Base-by-base conservation (phyloP, 2,113 vertebrate genomes). In the Nyctereutes procyonoides region DNA sequence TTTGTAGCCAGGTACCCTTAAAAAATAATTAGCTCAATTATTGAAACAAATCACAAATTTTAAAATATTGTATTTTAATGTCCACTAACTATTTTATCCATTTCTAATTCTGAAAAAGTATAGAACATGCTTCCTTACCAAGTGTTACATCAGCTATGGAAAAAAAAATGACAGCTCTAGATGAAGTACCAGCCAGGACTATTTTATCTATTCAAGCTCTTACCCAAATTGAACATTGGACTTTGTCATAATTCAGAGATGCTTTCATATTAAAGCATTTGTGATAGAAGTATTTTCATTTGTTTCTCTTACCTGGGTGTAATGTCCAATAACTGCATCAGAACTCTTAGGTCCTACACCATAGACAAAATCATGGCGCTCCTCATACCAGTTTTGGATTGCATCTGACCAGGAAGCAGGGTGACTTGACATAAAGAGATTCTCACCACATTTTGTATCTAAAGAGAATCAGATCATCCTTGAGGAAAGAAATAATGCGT, bases 371-470 rank as follows among this genome's bases (percentile, higher is more conserved):
- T 94, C 3, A 1, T 12, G 0, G 0, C 0, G 1, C 71, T 98
- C 96, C 95, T 96, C 15, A 48, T 88, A 83, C 90, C 93, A 98
- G 0, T 0, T 1, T 79, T 98, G 82, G 15, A 96, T 0, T 63
- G 15, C 96, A 3, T 19, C 0, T 62, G 94, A 95, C 95, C 91
- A 96, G 0, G 24, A 8, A 2, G 0, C 0, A 9, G 65, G 43
- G 1, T 0, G 0, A 20, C 4, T 74, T 88, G 95, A 58, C 95
- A 95, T 92, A 4, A 8, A 93, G 10, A 95, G 71, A 87, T 97
- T 98, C 95, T 98, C 96, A 11, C 74, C 89, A 69, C 80, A 96
- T 0, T 0, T 81, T 5, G 38, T 15, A n/a, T 26, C 98, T 98
- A 77, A 79, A 26, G 77, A 90, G 3, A 38, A 95, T 95, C 2